These are phyloP conservation scores for Leptodactylus fallax DNA, from an alignment of 2,797 vertebrate genomes.

Conservation along the genomic window DNA sequence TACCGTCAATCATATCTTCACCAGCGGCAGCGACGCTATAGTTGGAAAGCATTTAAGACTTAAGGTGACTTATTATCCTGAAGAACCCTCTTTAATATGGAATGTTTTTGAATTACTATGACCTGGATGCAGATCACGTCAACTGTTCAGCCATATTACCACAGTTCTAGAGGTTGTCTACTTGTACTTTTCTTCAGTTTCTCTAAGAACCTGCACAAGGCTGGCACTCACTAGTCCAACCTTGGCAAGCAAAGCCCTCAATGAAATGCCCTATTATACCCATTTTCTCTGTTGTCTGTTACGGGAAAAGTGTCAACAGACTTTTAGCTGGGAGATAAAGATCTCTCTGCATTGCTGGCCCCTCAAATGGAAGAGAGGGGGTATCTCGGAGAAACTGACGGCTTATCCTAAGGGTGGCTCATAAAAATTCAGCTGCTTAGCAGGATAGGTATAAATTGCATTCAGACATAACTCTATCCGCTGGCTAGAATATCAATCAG, in stretches of 20 bases:
- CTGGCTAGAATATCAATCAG: slow-evolving; percentile 64
- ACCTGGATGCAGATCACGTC: background rate
- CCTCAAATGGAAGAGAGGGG: slow-evolving; percentile 39
- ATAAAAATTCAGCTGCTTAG: slow-evolving; percentile 63
- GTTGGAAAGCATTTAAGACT: background rate
- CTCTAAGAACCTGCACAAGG: background rate
- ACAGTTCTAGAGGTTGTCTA: background rate
- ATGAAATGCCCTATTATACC: slow-evolving; percentile 27
- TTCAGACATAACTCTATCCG: slow-evolving; percentile 62
- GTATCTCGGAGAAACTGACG: slow-evolving; percentile 41
- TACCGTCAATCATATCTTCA: background rate
- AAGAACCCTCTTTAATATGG: background rate
- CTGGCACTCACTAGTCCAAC: background rate
- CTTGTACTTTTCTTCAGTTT: background rate
- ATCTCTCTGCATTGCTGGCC: slow-evolving; percentile 39
- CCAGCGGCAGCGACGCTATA: background rate
- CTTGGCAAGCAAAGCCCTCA: background rate
- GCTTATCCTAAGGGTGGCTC: slow-evolving; percentile 57
- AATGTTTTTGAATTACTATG: background rate
- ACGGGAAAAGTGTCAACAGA: slow-evolving; percentile 31
- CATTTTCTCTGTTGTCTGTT: slow-evolving; percentile 41
- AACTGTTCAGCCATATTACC: background rate
- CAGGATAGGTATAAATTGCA: slow-evolving; percentile 59
- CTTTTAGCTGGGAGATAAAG: slow-evolving; percentile 39
- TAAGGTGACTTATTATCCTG: background rate